Evolutionary conservation across 2,113 vertebrate genomes (phyloP).

Genomic region (Mystacornis crossleyi): DNA sequence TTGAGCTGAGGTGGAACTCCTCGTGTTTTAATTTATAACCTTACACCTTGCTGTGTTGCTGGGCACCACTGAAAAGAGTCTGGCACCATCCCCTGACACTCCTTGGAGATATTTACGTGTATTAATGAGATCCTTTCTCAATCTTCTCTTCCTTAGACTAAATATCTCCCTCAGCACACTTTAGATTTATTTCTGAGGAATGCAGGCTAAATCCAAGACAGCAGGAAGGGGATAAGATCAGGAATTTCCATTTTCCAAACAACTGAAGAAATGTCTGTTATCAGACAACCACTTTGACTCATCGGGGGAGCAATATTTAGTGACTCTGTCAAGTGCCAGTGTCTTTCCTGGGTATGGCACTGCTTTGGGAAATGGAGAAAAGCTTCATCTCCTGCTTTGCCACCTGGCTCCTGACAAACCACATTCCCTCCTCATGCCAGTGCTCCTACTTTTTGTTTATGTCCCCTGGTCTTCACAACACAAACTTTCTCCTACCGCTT

Average conservation of each 20-base stretch:
- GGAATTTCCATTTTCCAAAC: not conserved
- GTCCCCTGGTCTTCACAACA: not conserved
- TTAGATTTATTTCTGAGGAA: not conserved
- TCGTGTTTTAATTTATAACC: not conserved
- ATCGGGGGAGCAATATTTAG: not conserved
- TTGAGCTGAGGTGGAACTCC: too few relatives aligned
- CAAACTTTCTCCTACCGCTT: not conserved
- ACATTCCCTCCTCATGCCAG: not conserved
- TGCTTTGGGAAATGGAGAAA: not conserved
- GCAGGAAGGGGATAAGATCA: not conserved
- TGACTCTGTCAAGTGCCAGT: not conserved
- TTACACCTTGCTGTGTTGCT: not conserved
- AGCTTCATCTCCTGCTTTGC: not conserved
- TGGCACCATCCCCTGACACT: not conserved
- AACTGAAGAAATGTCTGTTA: not conserved
- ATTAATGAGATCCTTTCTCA: not conserved
- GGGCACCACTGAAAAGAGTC: not conserved
- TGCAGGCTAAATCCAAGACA: not conserved
- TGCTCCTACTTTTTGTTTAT: not conserved
- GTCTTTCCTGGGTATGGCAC: not conserved
- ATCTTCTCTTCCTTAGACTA: not conserved
- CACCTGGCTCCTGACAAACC: not conserved
- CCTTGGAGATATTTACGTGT: fast-evolving
- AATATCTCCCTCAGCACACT: not conserved
- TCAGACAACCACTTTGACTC: not conserved